Evolutionary conservation across 2,888 invertebrate genomes (phyloP).

Genomic region (Portevinia maculata): DNA sequence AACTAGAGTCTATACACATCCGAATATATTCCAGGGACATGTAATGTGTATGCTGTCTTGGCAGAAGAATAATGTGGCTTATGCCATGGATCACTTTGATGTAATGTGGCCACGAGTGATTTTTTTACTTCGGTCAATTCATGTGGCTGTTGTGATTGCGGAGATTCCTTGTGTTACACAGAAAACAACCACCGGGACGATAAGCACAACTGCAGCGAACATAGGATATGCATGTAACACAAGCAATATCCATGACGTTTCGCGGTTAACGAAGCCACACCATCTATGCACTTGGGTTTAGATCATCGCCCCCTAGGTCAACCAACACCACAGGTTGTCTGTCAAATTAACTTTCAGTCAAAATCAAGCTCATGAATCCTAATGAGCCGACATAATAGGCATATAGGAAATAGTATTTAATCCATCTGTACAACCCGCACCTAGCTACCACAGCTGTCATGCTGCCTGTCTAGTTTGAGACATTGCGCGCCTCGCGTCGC

Average conservation of each 20-base stretch:
- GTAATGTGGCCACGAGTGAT: slow-evolving; percentile 2
- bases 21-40: slow-evolving; percentile 42
- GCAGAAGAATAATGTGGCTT: slow-evolving; percentile 33
- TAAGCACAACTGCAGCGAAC: neutral
- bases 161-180: neutral
- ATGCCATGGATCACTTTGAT: slow-evolving; percentile 38
- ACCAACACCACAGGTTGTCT: neutral
- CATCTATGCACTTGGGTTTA: no score
- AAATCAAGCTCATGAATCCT: neutral
- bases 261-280: no score
- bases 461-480: slow-evolving; percentile 46
- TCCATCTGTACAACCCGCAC: neutral
- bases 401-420: neutral
- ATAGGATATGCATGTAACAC: neutral
- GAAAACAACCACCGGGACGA: neutral
- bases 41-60: slow-evolving; percentile 25
- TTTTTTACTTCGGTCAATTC: neutral
- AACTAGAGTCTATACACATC: slow-evolving; percentile 22
- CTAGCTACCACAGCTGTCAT: slow-evolving; percentile 50
- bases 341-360: neutral
- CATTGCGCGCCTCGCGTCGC: neutral
- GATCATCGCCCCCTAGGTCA: neutral
- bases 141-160: neutral
- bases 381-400: neutral
- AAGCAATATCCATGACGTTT: no score